These are phyloP conservation scores for Megaceryle torquata DNA, from an alignment of 2,113 vertebrate genomes.

Conservation along the genomic window DNA sequence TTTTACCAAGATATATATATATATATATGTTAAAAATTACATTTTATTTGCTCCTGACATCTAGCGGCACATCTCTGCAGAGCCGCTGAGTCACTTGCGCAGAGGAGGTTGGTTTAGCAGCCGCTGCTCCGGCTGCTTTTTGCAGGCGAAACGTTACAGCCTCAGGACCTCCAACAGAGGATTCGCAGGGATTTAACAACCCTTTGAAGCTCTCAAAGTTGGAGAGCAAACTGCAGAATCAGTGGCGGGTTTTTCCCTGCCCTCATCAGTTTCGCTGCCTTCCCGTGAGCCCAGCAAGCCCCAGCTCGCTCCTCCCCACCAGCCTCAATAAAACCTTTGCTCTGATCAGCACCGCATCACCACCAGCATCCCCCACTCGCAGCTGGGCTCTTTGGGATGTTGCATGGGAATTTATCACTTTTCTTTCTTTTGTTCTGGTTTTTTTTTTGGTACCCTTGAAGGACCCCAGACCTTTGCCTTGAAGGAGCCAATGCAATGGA, in stretches of 20 bases:
- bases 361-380: accelerated
- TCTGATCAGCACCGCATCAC: accelerated
- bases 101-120: neutral
- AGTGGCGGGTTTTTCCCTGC: neutral
- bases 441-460: neutral
- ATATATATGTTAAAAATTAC: neutral
- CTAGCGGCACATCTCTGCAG: neutral
- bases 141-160: accelerated
- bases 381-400: accelerated
- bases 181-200: neutral
- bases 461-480: neutral
- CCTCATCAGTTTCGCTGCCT: neutral
- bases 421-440: neutral
- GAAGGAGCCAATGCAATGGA: neutral
- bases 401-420: accelerated
- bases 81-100: neutral
- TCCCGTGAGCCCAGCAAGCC: neutral
- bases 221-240: accelerated
- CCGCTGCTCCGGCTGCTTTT: neutral
- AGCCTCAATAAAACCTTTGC: neutral
- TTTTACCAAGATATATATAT: neutral
- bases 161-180: accelerated
- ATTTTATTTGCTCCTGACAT: neutral
- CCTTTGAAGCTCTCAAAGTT: accelerated
- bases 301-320: neutral